Evolutionary conservation across 2,113 vertebrate species (phyloP), one percentile per base, ranked within the genome.

Genomic region (Forbesichthys agassizii): DNA sequence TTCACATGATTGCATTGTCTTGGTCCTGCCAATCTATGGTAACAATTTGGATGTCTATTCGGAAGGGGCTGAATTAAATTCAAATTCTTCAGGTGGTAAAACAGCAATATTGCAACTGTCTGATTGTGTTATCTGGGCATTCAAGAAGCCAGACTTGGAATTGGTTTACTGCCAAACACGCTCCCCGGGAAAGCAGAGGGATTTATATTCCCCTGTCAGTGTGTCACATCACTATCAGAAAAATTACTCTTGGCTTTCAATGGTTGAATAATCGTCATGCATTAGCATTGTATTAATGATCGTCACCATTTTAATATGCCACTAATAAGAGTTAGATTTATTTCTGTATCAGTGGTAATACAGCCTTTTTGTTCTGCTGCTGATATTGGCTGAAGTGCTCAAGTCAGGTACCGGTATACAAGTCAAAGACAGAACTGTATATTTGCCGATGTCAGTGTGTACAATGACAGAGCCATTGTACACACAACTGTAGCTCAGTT

Each of bases 171-270:
- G 90, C 89, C 91, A 91, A 88, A 88, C 82, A 78, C 74, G 77
- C 86, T 88, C 74, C 82, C 82, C 53, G 78, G 79, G 84, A 88
- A 91, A 88, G 87, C 82, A 85, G 85, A 90, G 88, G 90, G 90
- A 92, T 92, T 92, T 90, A 92, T 91, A 85, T 82, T 85, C 88
- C 84, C 85, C 89, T 91, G 92, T 92, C 90, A 90, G 81, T 76
- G 79, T 91, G 90, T 91, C 90, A 90, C 85, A 89, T 91, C 88
- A 79, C 82, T 82, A 88, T 89, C 90, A 86, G 84, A 90, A 91
- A 87, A 86, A 93, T 85, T 86, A 89, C 90, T 90, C 87, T 81
- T 71, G 56, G 77, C 87, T 88, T 87, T 89, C 84, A 84, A 58
- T 81, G 83, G 78, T 71, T 89, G 90, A 91, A 86, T 91, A 87